Evolutionary conservation across 2,113 vertebrate species (phyloP), one percentile per base, ranked within the genome.

Genomic region (Cryptotis parvus): DNA sequence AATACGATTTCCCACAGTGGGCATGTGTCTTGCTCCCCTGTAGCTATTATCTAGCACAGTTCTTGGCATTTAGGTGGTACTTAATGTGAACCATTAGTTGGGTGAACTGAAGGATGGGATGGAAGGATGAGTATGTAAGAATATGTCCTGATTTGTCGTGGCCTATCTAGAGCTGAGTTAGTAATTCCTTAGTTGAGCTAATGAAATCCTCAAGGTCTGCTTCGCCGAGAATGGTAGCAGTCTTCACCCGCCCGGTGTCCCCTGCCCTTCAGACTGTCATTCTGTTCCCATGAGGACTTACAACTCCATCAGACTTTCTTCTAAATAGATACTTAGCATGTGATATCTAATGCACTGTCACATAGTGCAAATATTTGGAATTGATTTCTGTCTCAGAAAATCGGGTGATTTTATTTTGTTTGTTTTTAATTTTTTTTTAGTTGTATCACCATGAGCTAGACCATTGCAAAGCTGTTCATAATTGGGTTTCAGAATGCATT

Each of bases 111-210:
- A 68, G 65, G 37, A 65, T 2, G 55, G 49, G 65, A 4, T 27
- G 35, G 49, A 52, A 70, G 45, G 68, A n/a, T 45, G 39, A 22
- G 15, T 41, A 31, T 33, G 24, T 70, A 14, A 49, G 58, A 52
- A 77, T 41, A 31, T 68, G 31, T 70, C 66, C 86, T 77, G 35
- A 68, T 85, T 72, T 92, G 75, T 66, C 27, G 3, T 39, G 91
- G 55, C 66, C 75, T 85, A 4, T 49, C 55, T 49, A 72, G 70
- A 80, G 55, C 27, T 43, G 31, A 95, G 37, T 41, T 90, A 39
- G 39, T 6, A 49, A 55, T 81, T 75, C 63, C 52, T 35, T 16
- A 65, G 63, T 11, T 65, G 63, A 31, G 63, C 63, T 31, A 65
- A 65, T 31, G 55, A 55, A 3, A n/a, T 68, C 41, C 0, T 77